Percentiles rank a stretch among this genome's conserved stretches.
Conservation (phyloP, 2,888 invertebrate species). For the Frankliniella fusca region DNA sequence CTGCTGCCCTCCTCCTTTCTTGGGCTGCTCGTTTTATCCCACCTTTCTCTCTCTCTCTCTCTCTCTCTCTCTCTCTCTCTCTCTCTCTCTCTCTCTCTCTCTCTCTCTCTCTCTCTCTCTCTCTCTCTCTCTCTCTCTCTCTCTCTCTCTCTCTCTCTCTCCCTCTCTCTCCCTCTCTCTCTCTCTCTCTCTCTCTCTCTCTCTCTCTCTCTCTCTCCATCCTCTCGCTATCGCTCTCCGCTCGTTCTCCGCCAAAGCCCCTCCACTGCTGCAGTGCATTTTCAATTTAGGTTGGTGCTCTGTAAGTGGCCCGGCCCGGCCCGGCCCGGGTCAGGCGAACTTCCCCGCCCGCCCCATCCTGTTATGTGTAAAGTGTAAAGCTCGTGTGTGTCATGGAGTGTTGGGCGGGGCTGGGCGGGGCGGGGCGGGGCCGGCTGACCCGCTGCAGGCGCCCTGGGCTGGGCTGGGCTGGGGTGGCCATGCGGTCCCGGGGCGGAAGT, state of each 20-base stretch:
- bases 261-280: not conserved
- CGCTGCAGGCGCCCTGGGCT: no score
- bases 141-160: not conserved
- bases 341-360: not conserved
- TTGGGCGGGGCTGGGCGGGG: no score
- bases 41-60: not conserved
- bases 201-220: not conserved
- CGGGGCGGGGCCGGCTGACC: no score
- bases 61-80: not conserved
- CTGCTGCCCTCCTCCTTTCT: not conserved
- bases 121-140: no score
- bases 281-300: constrained; percentile 12
- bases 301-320: not conserved
- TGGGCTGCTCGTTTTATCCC: no score
- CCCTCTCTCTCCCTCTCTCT: not conserved
- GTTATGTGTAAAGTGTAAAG: no score
- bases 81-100: no score
- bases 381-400: no score
- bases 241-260: not conserved
- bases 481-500: no score
- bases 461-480: no score
- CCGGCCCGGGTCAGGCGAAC: not conserved
- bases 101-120: no score
- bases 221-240: not conserved
- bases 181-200: not conserved